Evolutionary conservation across 2,888 invertebrate species (phyloP), one percentile per base, ranked within the genome.

Genomic region (Catocala fraxini): DNA sequence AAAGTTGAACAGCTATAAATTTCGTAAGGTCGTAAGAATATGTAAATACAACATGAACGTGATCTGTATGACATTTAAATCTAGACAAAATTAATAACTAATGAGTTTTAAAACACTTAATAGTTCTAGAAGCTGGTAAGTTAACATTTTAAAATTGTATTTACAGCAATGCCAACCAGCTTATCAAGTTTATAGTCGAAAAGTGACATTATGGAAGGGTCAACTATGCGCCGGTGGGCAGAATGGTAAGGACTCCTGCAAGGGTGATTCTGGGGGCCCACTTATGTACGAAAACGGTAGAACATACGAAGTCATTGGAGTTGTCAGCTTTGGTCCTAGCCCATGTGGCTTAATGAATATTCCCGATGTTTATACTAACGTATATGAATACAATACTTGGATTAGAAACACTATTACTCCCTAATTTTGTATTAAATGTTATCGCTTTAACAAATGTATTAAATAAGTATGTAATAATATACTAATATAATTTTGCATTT

Each of bases 241-340:
- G 48, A 81, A 77, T 25, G 94, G 93, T 2, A 90, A 90, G 70
- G 96, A 96, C 80, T 95, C 96, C 0, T 96, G 96, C 77, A 84
- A 90, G 39, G 96, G 96, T 0, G 96, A 96, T 74, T 95, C 95
- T 46, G 96, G 96, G 0, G 96, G 96, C 0, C 96, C 96, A 0
- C 87, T 96, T 7, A 96, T 96, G 94, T 84, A 83, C 25, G 81
- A 88, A 7, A 81, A 82, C 42, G 77, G 70, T 5, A 73, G 77
- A 11, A 71, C 55, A 0, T 82, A 79, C n/a, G 91, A 90, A 55
- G 80, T 81, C 0, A 33, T 81, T 3, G 96, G 96, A 0, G 84
- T 96, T 10, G 96, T 96, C 12, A 96, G 96, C 5, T 96, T 95
- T 70, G 96, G 96, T 0, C 95, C 95, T 0, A 87, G 92, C 0